Conservation (phyloP, 2,113 vertebrate genomes). For the Ailurus styani region DNA sequence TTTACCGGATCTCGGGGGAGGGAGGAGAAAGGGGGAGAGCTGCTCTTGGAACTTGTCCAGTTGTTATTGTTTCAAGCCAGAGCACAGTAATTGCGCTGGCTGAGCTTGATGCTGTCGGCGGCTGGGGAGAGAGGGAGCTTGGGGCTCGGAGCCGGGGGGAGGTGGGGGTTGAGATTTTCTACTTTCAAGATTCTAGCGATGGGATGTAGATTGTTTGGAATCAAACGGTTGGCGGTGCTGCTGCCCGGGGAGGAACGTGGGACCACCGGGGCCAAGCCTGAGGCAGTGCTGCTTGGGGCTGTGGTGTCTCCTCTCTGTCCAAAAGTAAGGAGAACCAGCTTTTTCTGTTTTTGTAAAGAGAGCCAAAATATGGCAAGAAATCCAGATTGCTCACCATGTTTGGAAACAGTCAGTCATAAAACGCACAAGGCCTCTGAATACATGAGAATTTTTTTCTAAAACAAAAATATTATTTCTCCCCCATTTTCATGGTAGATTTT, state of each 20-base stretch:
- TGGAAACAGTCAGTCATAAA: neutral
- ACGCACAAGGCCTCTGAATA: neutral
- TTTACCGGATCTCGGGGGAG: slow-evolving; percentile 53
- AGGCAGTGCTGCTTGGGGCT: neutral
- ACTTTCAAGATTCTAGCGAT: neutral
- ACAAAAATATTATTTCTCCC: neutral
- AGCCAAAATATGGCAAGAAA: neutral
- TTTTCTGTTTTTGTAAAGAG: neutral
- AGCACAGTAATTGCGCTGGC: neutral
- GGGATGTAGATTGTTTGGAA: neutral
- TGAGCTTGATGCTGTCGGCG: neutral
- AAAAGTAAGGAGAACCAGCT: neutral
- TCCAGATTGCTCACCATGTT: neutral
- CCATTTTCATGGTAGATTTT: neutral
- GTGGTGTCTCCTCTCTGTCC: neutral
- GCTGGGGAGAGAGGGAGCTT: neutral
- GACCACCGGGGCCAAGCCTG: neutral
- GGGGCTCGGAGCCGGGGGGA: neutral
- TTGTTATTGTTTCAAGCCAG: slow-evolving; percentile 25
- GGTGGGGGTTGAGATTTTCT: slow-evolving; percentile 14
- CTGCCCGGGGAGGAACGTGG: neutral
- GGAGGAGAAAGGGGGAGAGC: slow-evolving; percentile 14
- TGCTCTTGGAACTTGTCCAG: slow-evolving; percentile 31
- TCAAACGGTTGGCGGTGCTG: neutral
- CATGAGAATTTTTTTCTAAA: neutral